Evolutionary conservation across 1,140 invertebrate species (phyloP).

Genomic region (Bombus ignitus): DNA sequence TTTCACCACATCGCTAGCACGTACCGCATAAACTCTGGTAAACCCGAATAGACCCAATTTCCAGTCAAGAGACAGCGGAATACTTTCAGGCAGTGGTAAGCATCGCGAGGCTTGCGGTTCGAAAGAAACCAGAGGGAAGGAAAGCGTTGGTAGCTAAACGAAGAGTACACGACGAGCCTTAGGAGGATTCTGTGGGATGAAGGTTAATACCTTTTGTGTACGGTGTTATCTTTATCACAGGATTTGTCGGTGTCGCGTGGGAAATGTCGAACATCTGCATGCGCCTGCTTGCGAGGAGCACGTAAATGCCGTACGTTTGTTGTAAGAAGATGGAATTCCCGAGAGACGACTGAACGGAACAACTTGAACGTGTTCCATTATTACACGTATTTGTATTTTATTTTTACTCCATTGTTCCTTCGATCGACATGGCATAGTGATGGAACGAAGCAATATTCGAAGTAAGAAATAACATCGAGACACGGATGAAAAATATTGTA

Average conservation of each 20-base stretch:
- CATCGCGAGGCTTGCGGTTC: background rate
- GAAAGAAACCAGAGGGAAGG: background rate
- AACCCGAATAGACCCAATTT: slow-evolving; percentile 12
- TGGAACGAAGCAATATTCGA: too few species aligned
- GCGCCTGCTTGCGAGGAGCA: background rate
- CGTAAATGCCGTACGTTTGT: too few species aligned
- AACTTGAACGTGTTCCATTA: too few species aligned
- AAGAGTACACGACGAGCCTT: background rate
- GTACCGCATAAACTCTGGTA: background rate
- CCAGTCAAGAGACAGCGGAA: background rate
- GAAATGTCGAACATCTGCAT: slow-evolving; percentile 17
- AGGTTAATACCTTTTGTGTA: slow-evolving; percentile 45
- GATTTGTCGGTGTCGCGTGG: slow-evolving; percentile 49
- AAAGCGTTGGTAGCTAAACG: background rate
- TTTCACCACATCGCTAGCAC: background rate
- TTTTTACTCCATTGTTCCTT: too few species aligned
- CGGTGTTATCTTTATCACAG: slow-evolving; percentile 52
- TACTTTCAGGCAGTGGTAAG: background rate
- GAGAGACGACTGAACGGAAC: too few species aligned
- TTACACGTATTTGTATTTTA: too few species aligned
- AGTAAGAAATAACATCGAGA: too few species aligned
- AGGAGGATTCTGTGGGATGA: slow-evolving; percentile 41
- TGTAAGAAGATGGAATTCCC: too few species aligned
- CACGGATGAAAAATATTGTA: too few species aligned
- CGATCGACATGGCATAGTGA: too few species aligned